A percentile compares a stretch with the other conserved stretches of the same genome.
Conservation (phyloP, 2,888 invertebrate species). For the Muschampia plurimacula region DNA sequence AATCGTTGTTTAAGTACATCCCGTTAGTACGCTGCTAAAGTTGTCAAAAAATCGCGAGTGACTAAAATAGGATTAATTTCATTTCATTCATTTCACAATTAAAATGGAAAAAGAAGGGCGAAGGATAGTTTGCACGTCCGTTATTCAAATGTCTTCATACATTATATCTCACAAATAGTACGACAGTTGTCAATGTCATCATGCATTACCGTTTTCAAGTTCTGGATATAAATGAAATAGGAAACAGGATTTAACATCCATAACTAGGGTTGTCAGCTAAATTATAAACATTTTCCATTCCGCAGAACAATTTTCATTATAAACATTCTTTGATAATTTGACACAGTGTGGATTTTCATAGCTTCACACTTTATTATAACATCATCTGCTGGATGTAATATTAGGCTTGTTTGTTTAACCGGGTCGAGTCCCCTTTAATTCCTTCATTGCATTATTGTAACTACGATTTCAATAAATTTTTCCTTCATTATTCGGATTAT, state of each 20-base stretch:
- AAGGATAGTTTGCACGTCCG: too few relatives aligned
- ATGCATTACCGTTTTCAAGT: background rate
- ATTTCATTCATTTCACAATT: too few relatives aligned
- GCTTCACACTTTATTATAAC: slow-evolving; percentile 25
- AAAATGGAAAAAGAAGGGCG: too few relatives aligned
- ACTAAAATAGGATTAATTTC: too few relatives aligned
- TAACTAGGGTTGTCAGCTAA: slow-evolving; percentile 23
- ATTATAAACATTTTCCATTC: slow-evolving; percentile 28
- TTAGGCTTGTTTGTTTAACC: slow-evolving; percentile 11
- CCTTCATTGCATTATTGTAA: background rate
- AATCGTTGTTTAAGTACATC: too few relatives aligned
- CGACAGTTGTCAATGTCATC: background rate
- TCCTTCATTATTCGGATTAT: too few relatives aligned
- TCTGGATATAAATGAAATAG: background rate
- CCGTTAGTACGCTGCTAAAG: too few relatives aligned
- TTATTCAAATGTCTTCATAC: too few relatives aligned
- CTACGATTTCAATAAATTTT: too few relatives aligned
- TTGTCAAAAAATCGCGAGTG: too few relatives aligned
- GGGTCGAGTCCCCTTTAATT: background rate
- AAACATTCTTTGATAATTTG: slow-evolving; percentile 60
- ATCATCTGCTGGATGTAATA: slow-evolving; percentile 20
- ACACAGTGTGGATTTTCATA: slow-evolving; percentile 38
- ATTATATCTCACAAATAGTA: too few relatives aligned
- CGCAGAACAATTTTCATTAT: slow-evolving; percentile 60
- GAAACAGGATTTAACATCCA: background rate